phyloP scores from a whole-genome alignment of 1,140 invertebrate genomes.

The Scaptomyza pallida region DNA sequence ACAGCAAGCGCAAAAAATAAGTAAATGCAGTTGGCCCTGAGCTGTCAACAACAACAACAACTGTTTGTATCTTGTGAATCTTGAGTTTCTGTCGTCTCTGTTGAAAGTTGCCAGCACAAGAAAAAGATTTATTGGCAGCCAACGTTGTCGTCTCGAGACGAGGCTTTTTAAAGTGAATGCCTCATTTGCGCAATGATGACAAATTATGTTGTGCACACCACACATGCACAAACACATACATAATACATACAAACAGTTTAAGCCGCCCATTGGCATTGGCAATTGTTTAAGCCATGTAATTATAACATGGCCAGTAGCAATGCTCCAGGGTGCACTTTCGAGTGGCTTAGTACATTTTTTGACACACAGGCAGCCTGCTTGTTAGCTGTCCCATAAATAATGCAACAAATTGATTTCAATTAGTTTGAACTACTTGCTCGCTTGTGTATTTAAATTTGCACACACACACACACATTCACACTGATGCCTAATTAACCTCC shows the following conservation, averaged over 20 bases:
- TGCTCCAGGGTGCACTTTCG: background rate
- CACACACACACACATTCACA: background rate
- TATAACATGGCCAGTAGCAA: background rate
- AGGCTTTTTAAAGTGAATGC: slow-evolving; percentile 78
- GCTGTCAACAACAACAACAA: slow-evolving; percentile 57
- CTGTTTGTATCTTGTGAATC: slow-evolving; percentile 25
- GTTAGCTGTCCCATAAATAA: slow-evolving; percentile 24
- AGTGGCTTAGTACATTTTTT: slow-evolving; percentile 9
- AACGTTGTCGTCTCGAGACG: slow-evolving; percentile 56
- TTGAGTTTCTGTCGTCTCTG: slow-evolving; percentile 41
- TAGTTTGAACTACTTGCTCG: background rate
- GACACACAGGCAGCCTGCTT: background rate
- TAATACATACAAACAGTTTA: slow-evolving; percentile 3
- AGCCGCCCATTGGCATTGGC: slow-evolving; percentile 14
- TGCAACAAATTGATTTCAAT: slow-evolving; percentile 30
- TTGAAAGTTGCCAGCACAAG: slow-evolving; percentile 69
- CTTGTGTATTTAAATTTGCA: slow-evolving; percentile 5
- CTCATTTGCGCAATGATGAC: slow-evolving; percentile 67
- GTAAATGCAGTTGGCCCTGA: slow-evolving; percentile 82
- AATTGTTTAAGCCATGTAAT: background rate
- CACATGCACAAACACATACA: too few species aligned
- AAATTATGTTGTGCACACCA: slow-evolving; percentile 60
- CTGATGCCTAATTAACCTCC: slow-evolving; percentile 18
- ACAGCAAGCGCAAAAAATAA: slow-evolving; percentile 43
- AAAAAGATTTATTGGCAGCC: slow-evolving; percentile 74